phyloP scores from a whole-genome alignment of 2,888 invertebrate genomes.

The Chromoteleia sp. region DNA sequence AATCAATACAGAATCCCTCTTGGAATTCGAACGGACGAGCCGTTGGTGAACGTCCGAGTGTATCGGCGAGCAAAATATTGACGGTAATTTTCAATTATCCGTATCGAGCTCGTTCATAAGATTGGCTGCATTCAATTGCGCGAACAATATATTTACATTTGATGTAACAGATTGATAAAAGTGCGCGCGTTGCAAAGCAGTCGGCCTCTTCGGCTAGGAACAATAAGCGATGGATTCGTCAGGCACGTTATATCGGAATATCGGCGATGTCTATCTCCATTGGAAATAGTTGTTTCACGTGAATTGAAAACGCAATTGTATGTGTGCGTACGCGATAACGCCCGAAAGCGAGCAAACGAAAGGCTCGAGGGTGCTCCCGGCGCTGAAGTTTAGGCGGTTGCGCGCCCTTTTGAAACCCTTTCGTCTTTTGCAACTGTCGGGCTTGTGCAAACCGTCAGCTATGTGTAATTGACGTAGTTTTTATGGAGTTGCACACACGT shows the following conservation, averaged over 20 bases:
- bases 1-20: conserved; percentile 35
- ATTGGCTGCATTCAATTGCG: conserved; percentile 43
- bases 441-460: conserved; percentile 75
- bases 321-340: conserved; percentile 58
- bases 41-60: conserved; percentile 27
- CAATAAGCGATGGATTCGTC: conserved; percentile 58
- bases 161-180: conserved; percentile 60
- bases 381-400: conserved; percentile 74
- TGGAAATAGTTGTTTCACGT: conserved; percentile 74
- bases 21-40: conserved; percentile 26
- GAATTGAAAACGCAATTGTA: conserved; percentile 69
- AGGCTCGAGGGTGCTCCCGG: conserved; percentile 73
- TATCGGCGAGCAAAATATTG: conserved; percentile 49
- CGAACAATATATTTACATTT: conserved; percentile 54
- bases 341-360: conserved; percentile 63
- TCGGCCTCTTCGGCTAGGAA: conserved; percentile 13
- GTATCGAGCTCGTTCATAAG: conserved; percentile 42
- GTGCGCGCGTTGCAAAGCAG: conserved; percentile 31
- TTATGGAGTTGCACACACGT: conserved; percentile 79
- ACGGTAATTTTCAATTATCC: conserved; percentile 58
- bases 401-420: conserved; percentile 74
- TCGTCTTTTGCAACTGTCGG: conserved; percentile 68
- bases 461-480: conserved; percentile 82
- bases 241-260: conserved; percentile 50
- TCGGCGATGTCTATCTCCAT: conserved; percentile 68